A percentile compares a stretch with the other conserved stretches of the same genome.
These are phyloP conservation scores for Limonius californicus DNA, from an alignment of 1,140 invertebrate species.

Conservation along the genomic window DNA sequence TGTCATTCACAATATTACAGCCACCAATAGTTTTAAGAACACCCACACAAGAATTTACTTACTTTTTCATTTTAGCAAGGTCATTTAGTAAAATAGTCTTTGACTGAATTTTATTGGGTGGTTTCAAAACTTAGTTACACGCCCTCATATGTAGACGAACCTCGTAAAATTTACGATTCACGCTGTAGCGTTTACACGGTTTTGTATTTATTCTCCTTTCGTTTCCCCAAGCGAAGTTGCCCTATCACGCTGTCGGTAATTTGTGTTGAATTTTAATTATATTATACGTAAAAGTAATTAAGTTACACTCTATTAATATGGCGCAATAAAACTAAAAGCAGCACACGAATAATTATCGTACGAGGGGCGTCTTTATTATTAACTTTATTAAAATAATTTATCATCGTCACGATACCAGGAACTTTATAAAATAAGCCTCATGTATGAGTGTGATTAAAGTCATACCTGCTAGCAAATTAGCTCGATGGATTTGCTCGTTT, in stretches of 20 bases:
- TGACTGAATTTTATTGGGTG: too few species aligned
- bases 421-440: background rate
- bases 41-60: too few species aligned
- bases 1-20: too few species aligned
- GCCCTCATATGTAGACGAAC: background rate
- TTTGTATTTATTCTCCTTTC: background rate
- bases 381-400: constrained; percentile 4
- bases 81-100: too few species aligned
- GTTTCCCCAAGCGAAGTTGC: background rate
- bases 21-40: too few species aligned
- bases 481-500: too few species aligned
- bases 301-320: constrained; percentile 7
- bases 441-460: background rate
- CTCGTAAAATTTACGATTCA: constrained; percentile 2
- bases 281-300: constrained; percentile 1
- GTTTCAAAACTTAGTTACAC: too few species aligned
- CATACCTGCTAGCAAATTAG: too few species aligned
- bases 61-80: too few species aligned
- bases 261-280: constrained; percentile 11
- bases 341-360: constrained; percentile 4
- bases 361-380: background rate
- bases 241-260: constrained; percentile 2
- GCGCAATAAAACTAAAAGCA: constrained; percentile 2
- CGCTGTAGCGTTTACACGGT: background rate
- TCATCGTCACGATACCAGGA: background rate